Evolutionary conservation across 2,888 invertebrate genomes (phyloP), one percentile per base, ranked within the genome.

Genomic region (Drosophila nr. perissopoda): DNA sequence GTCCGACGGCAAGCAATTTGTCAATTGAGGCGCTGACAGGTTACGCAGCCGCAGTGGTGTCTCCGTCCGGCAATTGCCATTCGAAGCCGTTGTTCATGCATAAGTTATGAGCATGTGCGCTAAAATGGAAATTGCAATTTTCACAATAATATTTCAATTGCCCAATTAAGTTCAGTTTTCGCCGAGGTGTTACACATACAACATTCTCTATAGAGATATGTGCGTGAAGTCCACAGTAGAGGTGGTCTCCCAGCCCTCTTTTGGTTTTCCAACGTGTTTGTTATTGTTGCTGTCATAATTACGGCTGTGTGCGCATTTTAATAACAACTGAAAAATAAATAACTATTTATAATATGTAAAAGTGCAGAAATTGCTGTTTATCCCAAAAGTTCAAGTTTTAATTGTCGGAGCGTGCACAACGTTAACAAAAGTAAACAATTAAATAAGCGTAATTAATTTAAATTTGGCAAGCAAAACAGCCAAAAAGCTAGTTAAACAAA

Each of bases 1-100:
- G 79, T 85, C 68, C 45, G 61, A 16, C 54, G 51, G 33, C 40
- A 53, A 38, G n/a, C 81, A 86, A 90, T 90, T 90, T 86, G 90
- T 89, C 85, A 86, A 88, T 83, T 83, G 63, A 64, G 54, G 65
- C 64, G 83, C 70, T 70, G 89, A 82, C 85, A 87, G 79, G 87
- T 87, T 90, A 90, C 90, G 90, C 85, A 90, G 90, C 70, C 90
- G 89, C 90, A 89, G 62, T 75, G 77, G 69, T 60, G 87, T 65
- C 60, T 75, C 69, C 57, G 21, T 33, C 21, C 51, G 42, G 27
- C 63, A 51, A 52, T 63, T 45, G 71, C 58, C 58, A 63, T 54
- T 42, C 73, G 59, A 73, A 72, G 65, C 40, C 31, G 56, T 21
- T 61, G 61, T 27, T 61, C 82, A 72, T 78, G 78, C 81, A 84